These are phyloP conservation scores for Stegastes partitus DNA, from an alignment of 2,113 vertebrate genomes.

Conservation along the genomic window DNA sequence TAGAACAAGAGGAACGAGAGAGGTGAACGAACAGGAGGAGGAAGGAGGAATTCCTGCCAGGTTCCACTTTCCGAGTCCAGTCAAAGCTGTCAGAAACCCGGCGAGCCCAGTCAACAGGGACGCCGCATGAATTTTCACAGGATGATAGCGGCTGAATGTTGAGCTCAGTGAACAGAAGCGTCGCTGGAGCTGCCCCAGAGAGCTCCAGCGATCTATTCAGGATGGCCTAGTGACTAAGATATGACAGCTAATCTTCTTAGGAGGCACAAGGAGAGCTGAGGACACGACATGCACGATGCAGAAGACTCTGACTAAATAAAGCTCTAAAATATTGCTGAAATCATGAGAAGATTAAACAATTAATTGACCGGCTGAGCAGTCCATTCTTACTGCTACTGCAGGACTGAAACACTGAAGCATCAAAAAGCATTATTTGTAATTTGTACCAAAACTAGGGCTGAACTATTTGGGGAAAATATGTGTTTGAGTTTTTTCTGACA, in stretches of 20 bases:
- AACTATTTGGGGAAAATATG: too few species aligned
- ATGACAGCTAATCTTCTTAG: slow-evolving; percentile 70
- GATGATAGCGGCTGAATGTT: background rate
- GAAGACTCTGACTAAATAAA: background rate
- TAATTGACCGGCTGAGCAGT: too few species aligned
- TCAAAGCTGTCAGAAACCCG: slow-evolving; percentile 16
- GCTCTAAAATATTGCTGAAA: background rate
- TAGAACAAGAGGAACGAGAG: background rate
- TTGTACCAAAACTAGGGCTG: too few species aligned
- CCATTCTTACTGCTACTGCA: too few species aligned
- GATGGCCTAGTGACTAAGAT: slow-evolving; percentile 45
- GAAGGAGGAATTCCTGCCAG: background rate
- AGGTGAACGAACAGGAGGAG: background rate
- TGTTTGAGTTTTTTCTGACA: too few species aligned
- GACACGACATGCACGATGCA: slow-evolving; percentile 7
- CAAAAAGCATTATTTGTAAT: too few species aligned
- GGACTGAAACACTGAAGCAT: too few species aligned
- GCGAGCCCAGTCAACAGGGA: background rate
- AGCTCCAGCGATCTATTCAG: slow-evolving; percentile 6
- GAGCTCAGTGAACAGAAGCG: slow-evolving; percentile 12
- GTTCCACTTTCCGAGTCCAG: background rate
- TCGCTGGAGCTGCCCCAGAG: slow-evolving; percentile 23
- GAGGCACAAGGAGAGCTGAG: slow-evolving; percentile 19
- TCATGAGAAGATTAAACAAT: too few species aligned
- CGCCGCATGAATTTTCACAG: background rate